Conservation (phyloP, 2,888 invertebrate species). For the Trissolcus brochymenae region DNA sequence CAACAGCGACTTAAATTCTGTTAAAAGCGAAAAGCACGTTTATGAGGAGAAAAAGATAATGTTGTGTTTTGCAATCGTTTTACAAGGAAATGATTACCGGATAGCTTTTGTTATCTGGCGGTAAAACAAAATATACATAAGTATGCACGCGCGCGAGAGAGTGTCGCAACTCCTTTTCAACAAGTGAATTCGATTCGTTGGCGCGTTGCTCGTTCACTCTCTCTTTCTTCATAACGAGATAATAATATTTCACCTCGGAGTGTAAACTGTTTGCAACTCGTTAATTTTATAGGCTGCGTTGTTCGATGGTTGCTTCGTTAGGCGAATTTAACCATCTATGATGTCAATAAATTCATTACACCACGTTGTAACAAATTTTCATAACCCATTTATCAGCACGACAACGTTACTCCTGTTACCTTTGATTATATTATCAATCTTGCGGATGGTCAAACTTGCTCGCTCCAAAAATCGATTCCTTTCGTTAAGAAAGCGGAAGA, state of each 20-base stretch:
- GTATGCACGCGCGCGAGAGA: not conserved
- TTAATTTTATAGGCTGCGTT: slow-evolving; percentile 8
- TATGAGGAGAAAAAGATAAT: slow-evolving; percentile 17
- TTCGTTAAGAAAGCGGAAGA: too few relatives aligned
- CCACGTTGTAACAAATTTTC: slow-evolving; percentile 33
- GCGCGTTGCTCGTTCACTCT: not conserved
- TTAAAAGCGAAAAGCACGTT: not conserved
- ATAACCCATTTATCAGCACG: slow-evolving; percentile 25
- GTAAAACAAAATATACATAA: slow-evolving; percentile 24
- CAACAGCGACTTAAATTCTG: slow-evolving; percentile 20
- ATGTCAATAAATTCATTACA: slow-evolving; percentile 37
- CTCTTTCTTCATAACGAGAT: slow-evolving; percentile 24
- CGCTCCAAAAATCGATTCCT: too few relatives aligned
- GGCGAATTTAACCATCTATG: slow-evolving; percentile 19
- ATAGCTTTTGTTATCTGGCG: slow-evolving; percentile 39
- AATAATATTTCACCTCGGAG: slow-evolving; percentile 20
- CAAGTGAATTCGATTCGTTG: slow-evolving; percentile 19
- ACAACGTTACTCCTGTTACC: too few relatives aligned
- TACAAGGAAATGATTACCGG: slow-evolving; percentile 31
- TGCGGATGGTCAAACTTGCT: too few relatives aligned
- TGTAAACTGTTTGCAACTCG: slow-evolving; percentile 1
- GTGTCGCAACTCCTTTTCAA: slow-evolving; percentile 24
- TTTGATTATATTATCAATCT: too few relatives aligned
- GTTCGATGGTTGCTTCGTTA: slow-evolving; percentile 7
- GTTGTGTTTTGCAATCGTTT: slow-evolving; percentile 33